A percentile compares a stretch with the other conserved stretches of the same genome.
These are phyloP conservation scores for Rotaria macrura DNA, from an alignment of 2,888 invertebrate species.

Conservation along the genomic window DNA sequence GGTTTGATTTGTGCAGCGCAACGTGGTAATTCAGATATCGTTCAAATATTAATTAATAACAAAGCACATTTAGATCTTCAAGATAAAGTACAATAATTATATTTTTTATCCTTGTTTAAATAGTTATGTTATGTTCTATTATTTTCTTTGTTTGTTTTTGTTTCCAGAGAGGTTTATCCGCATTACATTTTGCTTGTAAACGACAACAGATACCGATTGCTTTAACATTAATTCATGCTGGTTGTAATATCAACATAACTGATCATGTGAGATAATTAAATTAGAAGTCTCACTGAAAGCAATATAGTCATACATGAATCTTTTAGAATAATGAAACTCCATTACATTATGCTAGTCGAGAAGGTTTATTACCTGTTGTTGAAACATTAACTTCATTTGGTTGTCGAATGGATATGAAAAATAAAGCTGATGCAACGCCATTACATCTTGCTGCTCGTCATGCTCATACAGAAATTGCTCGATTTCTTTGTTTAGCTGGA, in stretches of 20 bases:
- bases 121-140: no score
- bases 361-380: constrained; percentile 53
- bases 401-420: constrained; percentile 58
- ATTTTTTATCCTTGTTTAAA: no score
- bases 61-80: constrained; percentile 52
- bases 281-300: neutral
- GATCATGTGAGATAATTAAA: constrained; percentile 51
- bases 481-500: constrained; percentile 61
- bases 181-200: constrained; percentile 57
- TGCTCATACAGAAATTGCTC: constrained; percentile 58
- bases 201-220: constrained; percentile 56
- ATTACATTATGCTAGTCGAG: constrained; percentile 56
- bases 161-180: constrained; percentile 49
- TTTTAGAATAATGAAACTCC: constrained; percentile 56
- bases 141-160: constrained; percentile 21
- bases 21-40: constrained; percentile 54
- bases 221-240: constrained; percentile 56
- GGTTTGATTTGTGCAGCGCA: constrained; percentile 54
- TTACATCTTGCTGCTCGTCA: constrained; percentile 27
- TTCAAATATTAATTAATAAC: constrained; percentile 52
- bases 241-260: constrained; percentile 59
- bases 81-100: constrained; percentile 45
- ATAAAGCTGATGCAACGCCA: constrained; percentile 45
- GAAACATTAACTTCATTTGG: constrained; percentile 58
- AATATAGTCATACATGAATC: neutral